Evolutionary conservation across 2,888 invertebrate genomes (phyloP), one percentile per base, ranked within the genome.

Genomic region (Mimumesa dahlbomi): DNA sequence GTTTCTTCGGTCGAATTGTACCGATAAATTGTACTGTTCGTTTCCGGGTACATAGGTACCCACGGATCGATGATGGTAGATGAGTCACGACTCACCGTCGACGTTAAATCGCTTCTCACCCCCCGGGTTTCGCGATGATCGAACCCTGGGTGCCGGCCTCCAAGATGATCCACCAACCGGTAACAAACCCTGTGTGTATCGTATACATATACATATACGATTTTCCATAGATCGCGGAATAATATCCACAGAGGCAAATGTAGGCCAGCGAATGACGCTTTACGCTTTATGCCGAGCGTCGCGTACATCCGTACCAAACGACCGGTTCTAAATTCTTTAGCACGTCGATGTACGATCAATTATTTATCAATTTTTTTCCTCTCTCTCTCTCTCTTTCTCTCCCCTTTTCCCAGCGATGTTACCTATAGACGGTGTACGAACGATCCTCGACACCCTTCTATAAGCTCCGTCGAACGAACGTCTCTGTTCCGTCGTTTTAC

Each of bases 261-360:
- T 72, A 72, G 72, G 72, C 48, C 70, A 49, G 43, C 52, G 49
- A 70, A 72, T 65, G 59, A 25, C 68, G 48, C 36, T 68, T 52
- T 52, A 61, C 64, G 54, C 69, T 53, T 58, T 29, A 13, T 34
- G 43, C 50, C 29, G 40, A 38, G 72, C 25, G 18, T 16, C 67
- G 67, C 57, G 45, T 46, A 67, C 50, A 58, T 56, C 72, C 64
- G 58, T 43, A 54, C 36, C 46, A 56, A 56, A 76, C 58, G 54
- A 13, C 25, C 46, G 42, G 29, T 43, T 43, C 67, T 80, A 71
- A 77, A 77, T 79, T 79, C 71, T 79, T 79, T 68, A 79, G 58
- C 70, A 68, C 63, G 61, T 75, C 73, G 64, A 79, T 77, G 63
- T 43, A 14, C 66, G 66, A 66, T 80, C 72, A 74, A 68, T 80